phyloP scores from a whole-genome alignment of 2,797 vertebrate species.

The Enteromius paludinosus region DNA sequence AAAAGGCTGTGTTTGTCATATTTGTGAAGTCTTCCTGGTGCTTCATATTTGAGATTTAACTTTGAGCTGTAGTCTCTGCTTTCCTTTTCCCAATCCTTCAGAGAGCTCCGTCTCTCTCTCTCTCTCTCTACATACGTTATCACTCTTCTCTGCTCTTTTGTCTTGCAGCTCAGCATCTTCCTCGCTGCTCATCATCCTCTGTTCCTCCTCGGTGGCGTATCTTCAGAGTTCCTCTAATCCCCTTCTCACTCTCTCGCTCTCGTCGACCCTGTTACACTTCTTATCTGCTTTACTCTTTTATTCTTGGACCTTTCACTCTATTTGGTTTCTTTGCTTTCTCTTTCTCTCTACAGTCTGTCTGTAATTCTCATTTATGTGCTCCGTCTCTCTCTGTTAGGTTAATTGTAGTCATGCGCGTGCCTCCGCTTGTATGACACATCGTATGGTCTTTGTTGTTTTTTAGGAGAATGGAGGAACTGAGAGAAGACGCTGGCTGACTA shows the following conservation, averaged over 20 bases:
- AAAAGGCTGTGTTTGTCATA: constrained; percentile 21
- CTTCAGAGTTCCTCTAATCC: constrained; percentile 43
- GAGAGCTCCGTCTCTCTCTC: constrained; percentile 13
- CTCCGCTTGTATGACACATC: not conserved
- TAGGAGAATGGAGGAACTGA: constrained; percentile 22
- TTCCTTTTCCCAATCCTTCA: constrained; percentile 29
- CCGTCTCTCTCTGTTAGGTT: constrained; percentile 15
- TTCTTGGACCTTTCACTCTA: constrained; percentile 21
- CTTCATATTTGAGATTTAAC: constrained; percentile 29
- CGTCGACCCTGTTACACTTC: constrained; percentile 31
- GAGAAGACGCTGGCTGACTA: not conserved
- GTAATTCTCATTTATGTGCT: constrained; percentile 17
- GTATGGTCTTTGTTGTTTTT: constrained; percentile 40
- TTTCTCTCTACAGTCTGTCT: constrained; percentile 8
- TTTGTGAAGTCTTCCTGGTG: constrained; percentile 9
- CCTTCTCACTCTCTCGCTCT: constrained; percentile 29
- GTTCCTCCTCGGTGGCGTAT: constrained; percentile 45
- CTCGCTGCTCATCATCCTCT: constrained; percentile 43
- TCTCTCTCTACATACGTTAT: not conserved
- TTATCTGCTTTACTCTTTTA: constrained; percentile 32
- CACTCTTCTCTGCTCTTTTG: constrained; percentile 35
- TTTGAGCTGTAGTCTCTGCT: constrained; percentile 19
- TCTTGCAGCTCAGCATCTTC: constrained; percentile 46
- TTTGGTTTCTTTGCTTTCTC: not conserved
- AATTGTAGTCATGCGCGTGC: constrained; percentile 34